Conservation (phyloP, 2,888 invertebrate species). For the Serripes groenlandicus region DNA sequence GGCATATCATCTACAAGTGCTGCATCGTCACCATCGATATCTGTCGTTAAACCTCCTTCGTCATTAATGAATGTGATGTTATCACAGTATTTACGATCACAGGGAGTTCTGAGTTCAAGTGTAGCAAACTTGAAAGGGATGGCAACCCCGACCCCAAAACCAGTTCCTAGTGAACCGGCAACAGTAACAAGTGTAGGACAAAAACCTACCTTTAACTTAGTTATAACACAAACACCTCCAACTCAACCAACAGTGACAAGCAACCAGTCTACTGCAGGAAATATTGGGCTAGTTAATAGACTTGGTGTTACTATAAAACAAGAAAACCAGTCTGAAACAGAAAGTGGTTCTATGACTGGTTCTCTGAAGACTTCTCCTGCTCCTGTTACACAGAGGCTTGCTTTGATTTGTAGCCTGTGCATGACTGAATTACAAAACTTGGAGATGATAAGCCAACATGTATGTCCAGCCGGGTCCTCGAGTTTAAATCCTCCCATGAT, state of each 20-base stretch:
- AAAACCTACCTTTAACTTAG: slow-evolving; percentile 40
- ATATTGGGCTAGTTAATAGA: neutral
- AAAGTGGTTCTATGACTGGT: neutral
- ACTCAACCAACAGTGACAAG: neutral
- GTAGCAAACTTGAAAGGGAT: neutral
- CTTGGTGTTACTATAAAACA: neutral
- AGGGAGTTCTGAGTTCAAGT: neutral
- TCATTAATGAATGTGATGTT: neutral
- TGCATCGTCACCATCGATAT: neutral
- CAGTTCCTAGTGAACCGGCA: neutral
- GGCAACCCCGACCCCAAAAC: neutral
- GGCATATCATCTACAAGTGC: neutral
- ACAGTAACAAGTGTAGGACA: neutral
- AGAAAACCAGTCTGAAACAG: neutral
- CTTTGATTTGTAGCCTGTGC: slow-evolving; percentile 3
- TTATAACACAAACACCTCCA: slow-evolving; percentile 12
- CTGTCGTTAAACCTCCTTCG: neutral
- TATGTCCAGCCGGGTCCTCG: neutral
- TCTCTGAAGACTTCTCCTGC: neutral
- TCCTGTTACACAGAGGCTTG: neutral
- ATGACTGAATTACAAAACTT: slow-evolving; percentile 4
- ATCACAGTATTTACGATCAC: neutral
- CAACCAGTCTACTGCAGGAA: neutral
- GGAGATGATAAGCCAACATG: slow-evolving; percentile 7
- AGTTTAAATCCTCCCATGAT: neutral